Evolutionary conservation across 2,888 invertebrate genomes (phyloP), one percentile per base, ranked within the genome.

Genomic region (Hipparchia semele): DNA sequence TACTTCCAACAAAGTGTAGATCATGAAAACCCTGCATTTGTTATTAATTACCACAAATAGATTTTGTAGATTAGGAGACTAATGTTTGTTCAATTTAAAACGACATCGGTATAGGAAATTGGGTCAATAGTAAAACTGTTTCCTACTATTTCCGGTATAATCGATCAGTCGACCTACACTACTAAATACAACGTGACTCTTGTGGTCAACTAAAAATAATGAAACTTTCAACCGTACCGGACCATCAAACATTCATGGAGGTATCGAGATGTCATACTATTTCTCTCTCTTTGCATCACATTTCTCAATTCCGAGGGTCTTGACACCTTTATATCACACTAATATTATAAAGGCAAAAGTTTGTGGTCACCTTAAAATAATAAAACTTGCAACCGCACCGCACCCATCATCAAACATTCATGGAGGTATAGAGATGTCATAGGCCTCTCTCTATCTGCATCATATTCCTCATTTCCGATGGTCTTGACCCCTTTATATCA

Each of bases 191-290:
- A 68, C 73, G 76, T 75, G 78, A 78, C 76, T 77, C 49, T 73
- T 71, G 83, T 81, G 76, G 77, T 79, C 81, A 81, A 83, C 89
- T 91, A 90, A 91, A 91, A 92, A 91, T 91, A 91, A 88, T 88
- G 90, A 90, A 90, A 88, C 87, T 85, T 84, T 86, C 67, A 66
- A 74, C 73, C 75, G 74, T 71, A 76, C 77, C 73, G 39, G 73
- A 60, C 66, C 80, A 82, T 81, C 83, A 90, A 91, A 88, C 81
- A 90, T 91, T 87, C 87, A 91, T 85, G 80, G 81, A 79, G 64
- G 67, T 39, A 39, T 39, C 2, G 39, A 39, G 39, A 39, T 39
- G 39, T 39, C 39, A 39, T 39, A 39, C 1, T 39, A 2, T 39
- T 5, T 39, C 39, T 39, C 39, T 39, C 39, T 39, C 39, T 39